These are phyloP conservation scores for Paelopatides confundens DNA, from an alignment of 53 echinoderm and acorn worm species.

Conservation along the genomic window DNA sequence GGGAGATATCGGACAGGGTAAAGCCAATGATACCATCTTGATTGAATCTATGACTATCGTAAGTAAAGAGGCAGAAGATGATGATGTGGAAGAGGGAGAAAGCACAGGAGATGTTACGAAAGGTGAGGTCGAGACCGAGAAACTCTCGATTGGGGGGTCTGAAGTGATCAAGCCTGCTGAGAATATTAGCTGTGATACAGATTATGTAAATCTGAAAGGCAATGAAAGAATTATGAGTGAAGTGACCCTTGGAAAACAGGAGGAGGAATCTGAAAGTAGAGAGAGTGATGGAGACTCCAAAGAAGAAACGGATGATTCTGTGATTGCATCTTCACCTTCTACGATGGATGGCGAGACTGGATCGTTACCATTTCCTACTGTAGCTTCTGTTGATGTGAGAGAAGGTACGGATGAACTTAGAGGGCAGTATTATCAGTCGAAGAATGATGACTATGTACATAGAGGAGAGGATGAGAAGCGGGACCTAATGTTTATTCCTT, in stretches of 20 bases:
- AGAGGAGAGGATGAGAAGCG: not conserved
- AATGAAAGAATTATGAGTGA: not conserved
- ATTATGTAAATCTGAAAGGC: not conserved
- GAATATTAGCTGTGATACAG: not conserved
- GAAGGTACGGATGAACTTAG: not conserved
- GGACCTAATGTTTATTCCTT: conserved; percentile 1
- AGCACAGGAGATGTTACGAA: not conserved
- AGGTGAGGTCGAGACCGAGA: not conserved
- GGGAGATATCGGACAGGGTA: not conserved
- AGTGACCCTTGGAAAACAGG: not conserved
- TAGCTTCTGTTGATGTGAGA: not conserved
- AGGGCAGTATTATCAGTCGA: not conserved
- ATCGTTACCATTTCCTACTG: not conserved
- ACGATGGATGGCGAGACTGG: not conserved
- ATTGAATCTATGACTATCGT: not conserved
- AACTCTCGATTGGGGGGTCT: no score
- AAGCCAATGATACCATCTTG: not conserved
- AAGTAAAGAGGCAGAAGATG: not conserved
- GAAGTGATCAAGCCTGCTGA: not conserved
- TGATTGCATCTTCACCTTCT: no score
- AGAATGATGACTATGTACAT: not conserved
- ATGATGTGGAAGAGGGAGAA: not conserved
- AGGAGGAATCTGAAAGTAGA: not conserved
- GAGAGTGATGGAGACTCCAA: not conserved
- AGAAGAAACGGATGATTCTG: not conserved